Evolutionary conservation across 1,140 invertebrate genomes (phyloP).

Genomic region (Drosophila tristis): DNA sequence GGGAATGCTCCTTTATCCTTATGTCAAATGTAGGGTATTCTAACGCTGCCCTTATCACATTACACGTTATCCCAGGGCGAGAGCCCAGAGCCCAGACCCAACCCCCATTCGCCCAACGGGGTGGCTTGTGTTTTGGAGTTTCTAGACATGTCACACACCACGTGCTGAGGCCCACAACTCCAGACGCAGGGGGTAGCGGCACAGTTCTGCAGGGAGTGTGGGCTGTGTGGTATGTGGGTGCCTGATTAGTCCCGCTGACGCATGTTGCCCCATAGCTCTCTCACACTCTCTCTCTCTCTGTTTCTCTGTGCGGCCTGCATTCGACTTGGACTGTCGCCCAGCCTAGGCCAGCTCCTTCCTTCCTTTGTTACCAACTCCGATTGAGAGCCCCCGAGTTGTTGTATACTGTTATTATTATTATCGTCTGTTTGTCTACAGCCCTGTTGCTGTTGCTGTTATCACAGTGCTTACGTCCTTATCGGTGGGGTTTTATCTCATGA

Average conservation of each 20-base stretch:
- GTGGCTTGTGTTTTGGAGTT: conserved; percentile 72
- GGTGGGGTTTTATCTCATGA: conserved; percentile 68
- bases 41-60: conserved; percentile 34
- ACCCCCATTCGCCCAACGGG: conserved; percentile 51
- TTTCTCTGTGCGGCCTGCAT: conserved; percentile 56
- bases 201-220: conserved; percentile 1
- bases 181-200: background rate
- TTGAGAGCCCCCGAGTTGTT: conserved; percentile 59
- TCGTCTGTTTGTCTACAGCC: conserved; percentile 72
- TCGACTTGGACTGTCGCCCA: conserved; percentile 33
- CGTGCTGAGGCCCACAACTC: conserved; percentile 61
- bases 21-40: background rate
- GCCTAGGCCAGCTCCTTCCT: conserved; percentile 22
- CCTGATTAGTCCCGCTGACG: conserved; percentile 74
- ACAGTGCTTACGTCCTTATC: conserved; percentile 72
- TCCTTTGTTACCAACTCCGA: conserved; percentile 60
- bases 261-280: conserved; percentile 22
- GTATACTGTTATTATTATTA: conserved; percentile 79
- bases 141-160: conserved; percentile 58
- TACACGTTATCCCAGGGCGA: conserved; percentile 29
- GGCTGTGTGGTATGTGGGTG: conserved; percentile 30
- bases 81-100: conserved; percentile 5
- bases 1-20: background rate
- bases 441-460: conserved; percentile 57
- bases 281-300: too few species aligned